Conservation (phyloP, 2,113 vertebrate species). For the Gnathochromis pfefferi region DNA sequence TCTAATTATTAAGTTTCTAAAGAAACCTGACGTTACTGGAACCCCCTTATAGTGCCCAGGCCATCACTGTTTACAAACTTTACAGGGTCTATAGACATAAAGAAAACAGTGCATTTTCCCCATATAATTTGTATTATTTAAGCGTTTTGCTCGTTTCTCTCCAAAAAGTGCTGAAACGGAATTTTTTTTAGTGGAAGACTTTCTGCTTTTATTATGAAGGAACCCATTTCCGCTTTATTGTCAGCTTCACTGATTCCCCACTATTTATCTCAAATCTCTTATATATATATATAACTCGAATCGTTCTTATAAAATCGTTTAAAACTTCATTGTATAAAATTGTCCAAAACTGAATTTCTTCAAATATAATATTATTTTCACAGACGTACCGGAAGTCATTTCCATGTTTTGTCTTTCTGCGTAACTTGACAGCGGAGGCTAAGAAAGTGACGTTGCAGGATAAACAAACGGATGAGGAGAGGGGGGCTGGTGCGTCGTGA, state of each 20-base stretch:
- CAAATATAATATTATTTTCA: background rate
- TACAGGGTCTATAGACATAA: background rate
- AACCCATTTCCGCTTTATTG: background rate
- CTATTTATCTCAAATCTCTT: background rate
- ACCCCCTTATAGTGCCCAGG: background rate
- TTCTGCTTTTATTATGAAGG: background rate
- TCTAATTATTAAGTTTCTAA: too few relatives aligned
- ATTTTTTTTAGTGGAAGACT: background rate
- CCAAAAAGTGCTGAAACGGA: background rate
- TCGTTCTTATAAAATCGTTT: accelerated
- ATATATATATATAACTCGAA: background rate
- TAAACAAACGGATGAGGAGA: constrained; percentile 33
- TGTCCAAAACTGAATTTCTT: background rate
- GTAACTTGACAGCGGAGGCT: background rate
- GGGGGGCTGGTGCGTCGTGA: background rate
- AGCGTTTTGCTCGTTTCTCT: background rate
- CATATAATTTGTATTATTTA: background rate
- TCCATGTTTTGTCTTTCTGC: background rate
- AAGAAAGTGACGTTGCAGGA: constrained; percentile 37
- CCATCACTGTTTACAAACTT: background rate
- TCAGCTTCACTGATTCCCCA: background rate
- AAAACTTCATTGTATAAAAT: background rate
- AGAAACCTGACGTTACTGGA: too few relatives aligned
- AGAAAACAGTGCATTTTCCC: background rate
- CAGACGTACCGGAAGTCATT: background rate